A percentile compares a stretch with the other conserved stretches of the same genome.
Evolutionary conservation across 2,888 invertebrate genomes (phyloP).

Genomic region (Acanthosoma haemorrhoidale): DNA sequence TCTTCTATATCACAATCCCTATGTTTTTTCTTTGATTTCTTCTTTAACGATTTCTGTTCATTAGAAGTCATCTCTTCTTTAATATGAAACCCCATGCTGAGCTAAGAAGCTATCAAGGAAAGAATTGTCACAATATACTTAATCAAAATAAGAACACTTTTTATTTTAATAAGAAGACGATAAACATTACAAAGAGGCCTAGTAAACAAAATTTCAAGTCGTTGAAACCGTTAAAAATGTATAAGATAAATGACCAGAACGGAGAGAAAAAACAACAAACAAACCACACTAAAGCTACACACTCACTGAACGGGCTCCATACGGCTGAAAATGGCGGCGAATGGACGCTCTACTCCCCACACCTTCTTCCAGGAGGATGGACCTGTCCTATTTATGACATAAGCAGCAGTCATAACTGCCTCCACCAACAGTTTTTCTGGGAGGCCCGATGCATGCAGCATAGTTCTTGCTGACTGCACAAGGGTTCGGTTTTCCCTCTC

Average conservation of each 20-base stretch:
- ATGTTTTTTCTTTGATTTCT: background rate
- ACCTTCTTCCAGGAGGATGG: no score
- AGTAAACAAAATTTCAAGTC: background rate
- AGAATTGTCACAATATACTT: background rate
- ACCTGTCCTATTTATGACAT: no score
- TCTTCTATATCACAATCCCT: background rate
- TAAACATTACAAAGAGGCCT: background rate
- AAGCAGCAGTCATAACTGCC: no score
- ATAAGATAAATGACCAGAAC: background rate
- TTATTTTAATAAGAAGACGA: no score
- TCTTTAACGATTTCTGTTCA: background rate
- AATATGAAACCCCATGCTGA: background rate
- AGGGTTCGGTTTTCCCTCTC: no score
- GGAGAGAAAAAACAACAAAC: background rate
- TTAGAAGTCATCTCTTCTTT: background rate
- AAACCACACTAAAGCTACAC: background rate
- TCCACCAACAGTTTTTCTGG: no score
- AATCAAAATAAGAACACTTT: no score
- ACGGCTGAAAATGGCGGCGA: conserved; percentile 16
- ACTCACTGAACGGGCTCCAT: background rate
- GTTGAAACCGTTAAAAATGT: background rate
- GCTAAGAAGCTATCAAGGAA: background rate
- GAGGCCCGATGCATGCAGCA: no score
- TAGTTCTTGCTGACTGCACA: no score
- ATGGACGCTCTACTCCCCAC: background rate